These are phyloP conservation scores for Drosophila monieri DNA, from an alignment of 2,888 invertebrate species.

Conservation along the genomic window DNA sequence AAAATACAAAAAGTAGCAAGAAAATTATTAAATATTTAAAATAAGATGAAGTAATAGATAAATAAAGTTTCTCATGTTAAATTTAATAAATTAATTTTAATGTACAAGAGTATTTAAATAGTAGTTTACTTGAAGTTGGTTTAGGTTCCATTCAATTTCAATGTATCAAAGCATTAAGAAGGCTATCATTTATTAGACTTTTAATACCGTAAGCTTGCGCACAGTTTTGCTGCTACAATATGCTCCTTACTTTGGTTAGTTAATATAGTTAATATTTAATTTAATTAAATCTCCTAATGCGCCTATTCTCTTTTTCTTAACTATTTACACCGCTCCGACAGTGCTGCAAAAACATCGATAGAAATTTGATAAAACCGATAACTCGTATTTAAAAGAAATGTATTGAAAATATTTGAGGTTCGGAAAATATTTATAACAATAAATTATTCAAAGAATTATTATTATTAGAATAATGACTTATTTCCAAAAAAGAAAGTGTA, in stretches of 20 bases:
- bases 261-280: not conserved
- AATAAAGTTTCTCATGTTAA: no score
- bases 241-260: not conserved
- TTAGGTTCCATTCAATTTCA: not conserved
- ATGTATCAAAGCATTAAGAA: not conserved
- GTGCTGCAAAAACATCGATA: not conserved
- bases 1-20: no score
- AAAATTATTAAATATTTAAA: no score
- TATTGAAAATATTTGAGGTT: no score
- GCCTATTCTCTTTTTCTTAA: not conserved
- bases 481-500: no score
- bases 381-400: no score
- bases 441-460: no score
- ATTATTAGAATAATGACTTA: no score
- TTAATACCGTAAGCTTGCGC: not conserved
- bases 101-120: not conserved
- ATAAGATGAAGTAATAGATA: no score
- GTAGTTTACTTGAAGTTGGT: not conserved
- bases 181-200: not conserved
- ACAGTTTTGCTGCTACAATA: not conserved
- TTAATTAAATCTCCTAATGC: slow-evolving; percentile 1
- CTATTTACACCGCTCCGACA: not conserved
- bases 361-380: not conserved
- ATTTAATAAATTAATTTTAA: no score
- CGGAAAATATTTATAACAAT: no score